A percentile compares a stretch with the other conserved stretches of the same genome.
Evolutionary conservation across 1,140 invertebrate species (phyloP).

Genomic region (Lamellibrachia luymesi): DNA sequence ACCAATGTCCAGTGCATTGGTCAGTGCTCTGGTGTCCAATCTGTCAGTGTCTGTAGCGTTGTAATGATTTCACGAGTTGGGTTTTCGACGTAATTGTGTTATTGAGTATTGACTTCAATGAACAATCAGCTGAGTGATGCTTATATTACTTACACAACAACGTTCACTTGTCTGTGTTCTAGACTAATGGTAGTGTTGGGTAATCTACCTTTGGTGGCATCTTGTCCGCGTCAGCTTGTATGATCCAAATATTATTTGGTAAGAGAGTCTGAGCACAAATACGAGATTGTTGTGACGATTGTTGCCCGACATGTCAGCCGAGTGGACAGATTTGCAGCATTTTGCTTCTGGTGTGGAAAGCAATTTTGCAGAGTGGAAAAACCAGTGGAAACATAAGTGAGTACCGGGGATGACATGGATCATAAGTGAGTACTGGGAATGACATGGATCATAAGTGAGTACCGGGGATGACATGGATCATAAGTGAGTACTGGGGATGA

Average conservation of each 20-base stretch:
- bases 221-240: neutral
- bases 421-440: too few species aligned
- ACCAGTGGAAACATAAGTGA: too few species aligned
- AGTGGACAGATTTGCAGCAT: neutral
- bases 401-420: too few species aligned
- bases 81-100: neutral
- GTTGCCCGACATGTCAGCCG: neutral
- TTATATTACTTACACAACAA: neutral
- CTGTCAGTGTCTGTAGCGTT: too few species aligned
- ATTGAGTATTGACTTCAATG: neutral
- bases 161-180: neutral
- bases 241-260: neutral
- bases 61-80: too few species aligned
- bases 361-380: too few species aligned
- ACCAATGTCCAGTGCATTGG: neutral
- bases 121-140: too few species aligned
- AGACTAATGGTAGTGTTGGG: neutral
- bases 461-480: too few species aligned
- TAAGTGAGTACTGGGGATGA: too few species aligned
- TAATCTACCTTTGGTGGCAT: neutral
- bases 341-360: too few species aligned
- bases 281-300: neutral
- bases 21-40: neutral
- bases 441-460: too few species aligned
- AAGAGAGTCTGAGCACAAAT: neutral